Conservation (phyloP, 2,888 invertebrate genomes). For the Polydrusus cervinus region DNA sequence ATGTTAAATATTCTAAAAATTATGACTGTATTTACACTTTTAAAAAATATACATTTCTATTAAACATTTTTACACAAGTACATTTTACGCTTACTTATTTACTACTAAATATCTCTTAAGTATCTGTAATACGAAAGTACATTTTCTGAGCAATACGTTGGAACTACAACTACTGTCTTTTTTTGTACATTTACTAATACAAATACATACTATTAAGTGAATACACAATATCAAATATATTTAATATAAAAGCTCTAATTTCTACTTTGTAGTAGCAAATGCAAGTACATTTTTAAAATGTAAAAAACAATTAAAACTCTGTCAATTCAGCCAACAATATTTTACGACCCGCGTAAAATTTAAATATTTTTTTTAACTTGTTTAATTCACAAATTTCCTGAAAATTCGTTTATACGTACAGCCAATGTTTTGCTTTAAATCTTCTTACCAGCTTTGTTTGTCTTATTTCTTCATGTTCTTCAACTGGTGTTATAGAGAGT, state of each 20-base stretch:
- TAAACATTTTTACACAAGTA: constrained; percentile 17
- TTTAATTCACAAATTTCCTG: neutral
- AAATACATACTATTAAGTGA: neutral
- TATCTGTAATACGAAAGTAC: constrained; percentile 2
- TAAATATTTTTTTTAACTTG: neutral
- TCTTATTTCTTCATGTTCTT: constrained; percentile 79
- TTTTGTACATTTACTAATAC: constrained; percentile 14
- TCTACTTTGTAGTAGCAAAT: neutral
- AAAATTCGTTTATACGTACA: constrained; percentile 75
- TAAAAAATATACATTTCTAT: constrained; percentile 40
- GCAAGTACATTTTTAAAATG: neutral
- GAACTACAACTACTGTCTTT: constrained; percentile 2
- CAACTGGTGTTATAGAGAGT: constrained; percentile 79
- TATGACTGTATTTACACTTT: constrained; percentile 34
- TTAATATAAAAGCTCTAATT: constrained; percentile 8
- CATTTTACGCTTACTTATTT: neutral
- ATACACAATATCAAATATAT: neutral
- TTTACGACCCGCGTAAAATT: constrained; percentile 19
- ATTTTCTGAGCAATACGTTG: constrained; percentile 16
- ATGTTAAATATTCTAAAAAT: constrained; percentile 59
- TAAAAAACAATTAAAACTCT: neutral
- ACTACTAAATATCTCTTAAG: neutral
- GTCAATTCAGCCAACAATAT: constrained; percentile 8
- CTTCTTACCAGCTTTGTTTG: constrained; percentile 77
- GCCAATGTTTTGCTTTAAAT: constrained; percentile 80